phyloP scores from a whole-genome alignment of 35 echinoderm and acorn worm species.

The Eucidaris tribuloides region DNA sequence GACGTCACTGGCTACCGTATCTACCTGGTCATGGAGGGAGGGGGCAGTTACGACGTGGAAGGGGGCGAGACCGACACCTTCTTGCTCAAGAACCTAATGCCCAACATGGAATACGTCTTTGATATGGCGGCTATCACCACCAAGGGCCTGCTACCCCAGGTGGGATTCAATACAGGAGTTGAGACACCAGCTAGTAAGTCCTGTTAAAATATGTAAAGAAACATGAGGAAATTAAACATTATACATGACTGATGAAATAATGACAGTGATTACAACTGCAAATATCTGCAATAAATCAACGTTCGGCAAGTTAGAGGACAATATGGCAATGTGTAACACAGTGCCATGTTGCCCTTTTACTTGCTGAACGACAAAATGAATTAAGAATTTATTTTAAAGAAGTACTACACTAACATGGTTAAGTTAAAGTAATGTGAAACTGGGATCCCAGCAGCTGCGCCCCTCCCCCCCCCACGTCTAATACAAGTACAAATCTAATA shows the following conservation, averaged over 20 bases:
- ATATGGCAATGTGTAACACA: too few relatives aligned
- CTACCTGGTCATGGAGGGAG: slow-evolving; percentile 22
- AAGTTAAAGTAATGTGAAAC: too few relatives aligned
- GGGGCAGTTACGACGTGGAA: slow-evolving; percentile 23
- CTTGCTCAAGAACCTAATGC: slow-evolving; percentile 54
- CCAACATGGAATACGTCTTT: slow-evolving; percentile 63
- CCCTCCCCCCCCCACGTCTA: too few relatives aligned
- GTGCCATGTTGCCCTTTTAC: too few relatives aligned
- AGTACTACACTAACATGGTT: too few relatives aligned
- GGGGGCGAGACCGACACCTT: slow-evolving; percentile 54
- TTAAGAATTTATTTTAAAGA: too few relatives aligned
- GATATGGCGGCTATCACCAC: slow-evolving; percentile 69
- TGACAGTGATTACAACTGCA: neutral
- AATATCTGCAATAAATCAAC: too few relatives aligned
- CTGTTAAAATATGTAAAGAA: neutral
- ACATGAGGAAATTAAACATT: neutral
- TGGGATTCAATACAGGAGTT: slow-evolving; percentile 23
- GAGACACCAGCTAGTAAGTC: slow-evolving; percentile 61
- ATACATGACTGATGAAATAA: neutral
- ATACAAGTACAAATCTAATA: too few relatives aligned
- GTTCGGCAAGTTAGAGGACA: too few relatives aligned
- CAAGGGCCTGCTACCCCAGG: neutral
- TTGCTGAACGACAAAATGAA: too few relatives aligned
- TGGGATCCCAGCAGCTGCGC: too few relatives aligned
- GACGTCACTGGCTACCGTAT: slow-evolving; percentile 76